Base-by-base conservation (phyloP, 1,140 invertebrate genomes). In the Panulirus ornatus region DNA sequence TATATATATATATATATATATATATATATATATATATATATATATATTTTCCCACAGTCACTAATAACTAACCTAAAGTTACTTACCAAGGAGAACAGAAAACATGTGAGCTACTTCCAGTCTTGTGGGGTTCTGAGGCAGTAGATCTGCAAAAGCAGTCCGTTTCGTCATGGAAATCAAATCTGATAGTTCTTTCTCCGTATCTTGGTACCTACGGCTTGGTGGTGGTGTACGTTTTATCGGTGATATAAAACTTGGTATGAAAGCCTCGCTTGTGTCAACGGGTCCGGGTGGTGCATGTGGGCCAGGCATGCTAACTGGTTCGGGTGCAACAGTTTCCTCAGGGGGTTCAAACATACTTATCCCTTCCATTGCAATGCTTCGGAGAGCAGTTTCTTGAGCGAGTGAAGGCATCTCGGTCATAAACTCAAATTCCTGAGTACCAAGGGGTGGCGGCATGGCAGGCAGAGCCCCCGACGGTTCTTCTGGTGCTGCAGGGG, bases 61-160 rank as follows among this genome's bases (percentile, higher is more conserved):
- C 14, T 47, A 47, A 47, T 47, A 47, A 47, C 44, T 47, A 14
- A 47, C 44, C 5, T 47, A 66, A 66, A 30, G 30, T 3, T 8
- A 66, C 76, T 79, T 79, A 79, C 76, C 42, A 34, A 79, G 76
- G 9, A 79, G 76, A 3, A 79, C 76, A 27, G 22, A 79, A 27
- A 79, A 79, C 42, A 79, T 1, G 42, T 79, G 76, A 6, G 42
- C 76, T 16, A n/a, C 76, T 27, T 79, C 76, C 16, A 1, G 2
- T 47, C n/a, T 42, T 51, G 42, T 79, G 42, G 76, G 42, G 42
- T 79, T 79, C 2, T 42, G 5, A 1, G 76, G 76, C 42, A 79
- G 27, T n/a, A 79, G 76, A 79, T 42, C 38, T 6, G 47, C 42
- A 51, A 79, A 34, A 0, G 19, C 51, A 8, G 3, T 16, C 11